Conservation (phyloP, 2,797 vertebrate genomes). For the Periophthalmus magnuspinnatus region DNA sequence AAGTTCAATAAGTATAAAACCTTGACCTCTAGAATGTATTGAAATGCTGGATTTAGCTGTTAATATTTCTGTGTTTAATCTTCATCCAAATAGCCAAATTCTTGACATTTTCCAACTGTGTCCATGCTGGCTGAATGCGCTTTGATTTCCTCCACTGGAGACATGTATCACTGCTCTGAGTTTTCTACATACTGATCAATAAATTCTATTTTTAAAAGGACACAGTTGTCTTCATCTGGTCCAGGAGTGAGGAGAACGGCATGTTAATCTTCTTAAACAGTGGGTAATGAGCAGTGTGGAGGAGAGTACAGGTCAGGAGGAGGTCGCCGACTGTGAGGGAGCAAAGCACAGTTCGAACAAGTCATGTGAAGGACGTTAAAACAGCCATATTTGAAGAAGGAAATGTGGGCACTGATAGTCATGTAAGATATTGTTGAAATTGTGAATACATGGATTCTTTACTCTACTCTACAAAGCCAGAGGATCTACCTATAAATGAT, state of each 20-base stretch:
- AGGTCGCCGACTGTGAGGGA: not conserved
- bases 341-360: not conserved
- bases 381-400: not conserved
- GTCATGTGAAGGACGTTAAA: not conserved
- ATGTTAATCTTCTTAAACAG: constrained; percentile 4
- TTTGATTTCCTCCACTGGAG: constrained; percentile 2
- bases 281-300: not conserved
- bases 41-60: not conserved
- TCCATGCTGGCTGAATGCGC: not conserved
- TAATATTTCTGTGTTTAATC: not conserved
- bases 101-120: constrained; percentile 3
- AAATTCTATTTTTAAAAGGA: not conserved
- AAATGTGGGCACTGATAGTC: not conserved
- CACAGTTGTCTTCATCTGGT: constrained; percentile 10
- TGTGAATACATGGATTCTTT: too few relatives aligned
- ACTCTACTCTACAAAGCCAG: too few relatives aligned
- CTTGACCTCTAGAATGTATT: not conserved
- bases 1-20: too few relatives aligned
- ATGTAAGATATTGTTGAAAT: not conserved
- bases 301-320: constrained; percentile 1
- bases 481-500: too few relatives aligned
- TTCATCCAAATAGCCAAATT: constrained; percentile 1
- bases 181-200: not conserved
- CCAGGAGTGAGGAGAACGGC: not conserved
- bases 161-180: not conserved